Conservation (phyloP, 1,140 invertebrate genomes). For the Zophobas atratus region DNA sequence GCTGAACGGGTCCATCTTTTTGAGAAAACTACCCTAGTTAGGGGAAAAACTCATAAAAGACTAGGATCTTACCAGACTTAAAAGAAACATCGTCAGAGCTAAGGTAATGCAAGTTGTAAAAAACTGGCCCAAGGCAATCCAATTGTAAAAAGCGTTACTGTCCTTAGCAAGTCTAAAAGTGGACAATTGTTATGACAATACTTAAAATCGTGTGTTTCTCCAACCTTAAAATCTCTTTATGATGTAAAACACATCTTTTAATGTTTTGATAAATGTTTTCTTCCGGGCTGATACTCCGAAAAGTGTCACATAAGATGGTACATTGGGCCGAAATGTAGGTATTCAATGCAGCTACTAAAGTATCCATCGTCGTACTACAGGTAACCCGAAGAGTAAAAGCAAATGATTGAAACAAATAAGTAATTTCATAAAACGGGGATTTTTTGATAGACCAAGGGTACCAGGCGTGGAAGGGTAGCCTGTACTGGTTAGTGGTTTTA, state of each 20-base stretch:
- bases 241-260: background rate
- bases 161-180: slow-evolving; percentile 5
- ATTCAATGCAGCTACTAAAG: background rate
- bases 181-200: background rate
- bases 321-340: background rate
- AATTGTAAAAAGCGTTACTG: slow-evolving; percentile 1
- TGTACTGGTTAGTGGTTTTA: background rate
- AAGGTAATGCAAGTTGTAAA: background rate
- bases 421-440: slow-evolving; percentile 5
- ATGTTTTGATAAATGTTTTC: background rate
- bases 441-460: background rate
- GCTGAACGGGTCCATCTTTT: slow-evolving; percentile 1
- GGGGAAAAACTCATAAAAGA: background rate
- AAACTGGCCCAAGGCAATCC: slow-evolving; percentile 4
- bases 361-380: background rate
- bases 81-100: slow-evolving; percentile 6
- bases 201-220: background rate
- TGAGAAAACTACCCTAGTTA: background rate
- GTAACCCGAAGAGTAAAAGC: background rate
- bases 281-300: background rate
- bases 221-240: background rate
- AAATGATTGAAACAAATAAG: background rate
- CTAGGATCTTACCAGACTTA: slow-evolving; percentile 1
- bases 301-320: background rate
- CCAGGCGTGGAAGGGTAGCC: slow-evolving; percentile 6